Conservation (phyloP, 2,797 vertebrate species). For the Triplophysa bombifrons region DNA sequence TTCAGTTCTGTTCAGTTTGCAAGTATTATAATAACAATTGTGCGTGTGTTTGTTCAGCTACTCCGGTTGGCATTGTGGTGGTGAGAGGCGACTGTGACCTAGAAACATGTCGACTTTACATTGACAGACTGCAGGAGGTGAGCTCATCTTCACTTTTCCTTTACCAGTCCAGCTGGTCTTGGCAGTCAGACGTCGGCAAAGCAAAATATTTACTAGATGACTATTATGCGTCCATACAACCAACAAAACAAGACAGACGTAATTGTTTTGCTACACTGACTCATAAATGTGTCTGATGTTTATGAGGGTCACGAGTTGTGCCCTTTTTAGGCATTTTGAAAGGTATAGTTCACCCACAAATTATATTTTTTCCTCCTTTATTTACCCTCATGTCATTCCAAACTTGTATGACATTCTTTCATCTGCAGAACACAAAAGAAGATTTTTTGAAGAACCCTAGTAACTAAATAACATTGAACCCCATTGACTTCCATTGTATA, state of each 20-base stretch:
- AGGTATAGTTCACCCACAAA: no score
- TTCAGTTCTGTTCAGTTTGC: neutral
- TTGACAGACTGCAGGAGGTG: slow-evolving; percentile 95
- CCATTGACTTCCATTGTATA: no score
- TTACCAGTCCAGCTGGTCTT: slow-evolving; percentile 32
- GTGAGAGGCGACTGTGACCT: slow-evolving; percentile 96
- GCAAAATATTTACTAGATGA: slow-evolving; percentile 23
- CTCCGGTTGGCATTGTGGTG: slow-evolving; percentile 96
- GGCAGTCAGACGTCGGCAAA: slow-evolving; percentile 21
- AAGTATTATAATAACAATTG: neutral
- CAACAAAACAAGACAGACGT: slow-evolving; percentile 16
- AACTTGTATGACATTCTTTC: no score
- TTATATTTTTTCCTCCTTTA: no score
- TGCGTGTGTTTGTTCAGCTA: slow-evolving; percentile 76
- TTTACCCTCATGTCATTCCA: no score
- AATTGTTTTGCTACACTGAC: slow-evolving; percentile 33
- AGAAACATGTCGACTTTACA: slow-evolving; percentile 96
- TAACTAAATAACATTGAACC: no score
- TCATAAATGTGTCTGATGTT: slow-evolving; percentile 4
- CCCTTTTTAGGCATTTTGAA: no score
- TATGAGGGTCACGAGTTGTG: neutral
- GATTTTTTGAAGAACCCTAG: no score
- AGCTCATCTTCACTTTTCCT: slow-evolving; percentile 49
- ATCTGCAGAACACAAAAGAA: no score
- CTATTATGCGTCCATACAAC: slow-evolving; percentile 8